phyloP scores from a whole-genome alignment of 1,140 invertebrate species.

The Drosophila willistoni region DNA sequence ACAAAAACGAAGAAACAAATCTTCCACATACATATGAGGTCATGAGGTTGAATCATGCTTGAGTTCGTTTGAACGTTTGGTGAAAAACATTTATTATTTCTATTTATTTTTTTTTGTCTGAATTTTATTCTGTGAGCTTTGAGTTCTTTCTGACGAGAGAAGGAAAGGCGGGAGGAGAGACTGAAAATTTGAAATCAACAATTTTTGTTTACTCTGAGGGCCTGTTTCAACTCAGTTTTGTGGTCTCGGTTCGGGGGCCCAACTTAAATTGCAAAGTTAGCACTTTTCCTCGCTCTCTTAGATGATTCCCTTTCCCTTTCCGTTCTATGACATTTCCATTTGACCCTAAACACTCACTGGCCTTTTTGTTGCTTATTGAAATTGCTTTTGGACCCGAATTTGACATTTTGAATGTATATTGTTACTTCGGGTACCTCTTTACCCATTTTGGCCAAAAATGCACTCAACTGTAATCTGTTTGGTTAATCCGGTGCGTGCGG shows the following conservation, averaged over 20 bases:
- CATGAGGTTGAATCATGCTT: constrained; percentile 9
- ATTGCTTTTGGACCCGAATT: constrained; percentile 7
- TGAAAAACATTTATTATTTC: constrained; percentile 9
- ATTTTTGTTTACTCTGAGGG: constrained; percentile 17
- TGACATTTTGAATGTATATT: constrained; percentile 18
- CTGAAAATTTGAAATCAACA: constrained; percentile 17
- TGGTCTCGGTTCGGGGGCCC: not conserved
- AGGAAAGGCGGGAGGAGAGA: not conserved
- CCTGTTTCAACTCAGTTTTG: constrained; percentile 15
- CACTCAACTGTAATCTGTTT: constrained; percentile 20
- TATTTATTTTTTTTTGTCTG: not conserved
- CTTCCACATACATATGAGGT: not conserved
- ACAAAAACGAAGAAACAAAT: no score
- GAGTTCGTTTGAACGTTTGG: constrained; percentile 5
- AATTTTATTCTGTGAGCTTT: constrained; percentile 2
- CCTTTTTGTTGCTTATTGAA: constrained; percentile 20
- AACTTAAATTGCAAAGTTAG: constrained; percentile 20
- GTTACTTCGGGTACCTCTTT: not conserved
- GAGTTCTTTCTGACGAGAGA: not conserved
- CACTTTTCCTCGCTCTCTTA: constrained; percentile 7
- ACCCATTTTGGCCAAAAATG: constrained; percentile 12
- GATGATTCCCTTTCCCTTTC: no score
- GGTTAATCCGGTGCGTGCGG: not conserved
- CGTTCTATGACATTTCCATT: constrained; percentile 16
- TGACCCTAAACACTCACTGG: constrained; percentile 17